Evolutionary conservation across 2,797 vertebrate genomes (phyloP), one percentile per base, ranked within the genome.

Genomic region (Rhabdophis nuchalis): DNA sequence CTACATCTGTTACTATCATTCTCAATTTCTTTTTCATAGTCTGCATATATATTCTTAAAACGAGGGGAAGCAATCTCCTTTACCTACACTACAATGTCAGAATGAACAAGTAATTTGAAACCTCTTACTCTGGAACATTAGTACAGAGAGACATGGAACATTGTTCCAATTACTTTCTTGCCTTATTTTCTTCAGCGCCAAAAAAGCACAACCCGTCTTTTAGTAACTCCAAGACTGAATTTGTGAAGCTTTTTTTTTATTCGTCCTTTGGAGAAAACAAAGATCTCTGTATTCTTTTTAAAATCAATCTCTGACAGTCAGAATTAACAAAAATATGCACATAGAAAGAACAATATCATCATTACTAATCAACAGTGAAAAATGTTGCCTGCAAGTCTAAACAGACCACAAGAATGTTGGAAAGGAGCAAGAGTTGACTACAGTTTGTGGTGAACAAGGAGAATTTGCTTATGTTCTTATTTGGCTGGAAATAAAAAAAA

Each of bases 371-470:
- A 18, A 89, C 52, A 93, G 77, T 91, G 82, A 23, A 0, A 5
- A 95, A 87, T 94, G 92, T 7, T 3, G 0, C 68, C 89, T 0
- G 29, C 95, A 95, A 86, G 20, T 41, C 1, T 90, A 95, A 96
- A 95, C 93, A 96, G 96, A 94, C 52, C 91, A 85, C 91, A 95
- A 94, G 93, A 96, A 96, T 96, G 93, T 93, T 96, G 94, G 93
- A 95, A 1, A 0, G 0, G 7, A 93, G 91, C 60, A 94, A 92
- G 92, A 0, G 86, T 94, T 96, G 96, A 93, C 96, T 97, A 92
- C 96, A 97, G 92, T 87, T 89, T 93, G 72, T 88, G 93, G 93
- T 41, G 94, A 94, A 93, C 93, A 94, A 92, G 95, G 90, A 97
- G 94, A 95, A 92, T 96, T 96, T 96, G 92, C 93, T 96, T 93